These are phyloP conservation scores for Lagocephalus sceleratus DNA, from an alignment of 2,797 vertebrate genomes.

Conservation along the genomic window DNA sequence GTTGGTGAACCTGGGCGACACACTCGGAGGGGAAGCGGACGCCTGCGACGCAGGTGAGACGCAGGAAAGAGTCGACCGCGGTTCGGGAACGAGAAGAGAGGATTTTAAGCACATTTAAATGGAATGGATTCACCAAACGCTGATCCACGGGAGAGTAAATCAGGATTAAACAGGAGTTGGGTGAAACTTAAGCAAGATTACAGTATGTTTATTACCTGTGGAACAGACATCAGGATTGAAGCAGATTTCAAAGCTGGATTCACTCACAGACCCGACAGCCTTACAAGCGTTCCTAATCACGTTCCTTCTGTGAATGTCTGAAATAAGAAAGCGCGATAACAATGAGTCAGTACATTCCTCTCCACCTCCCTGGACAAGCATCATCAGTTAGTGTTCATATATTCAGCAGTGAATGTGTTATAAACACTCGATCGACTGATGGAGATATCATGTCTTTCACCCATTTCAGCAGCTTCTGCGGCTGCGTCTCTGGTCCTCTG, in stretches of 20 bases:
- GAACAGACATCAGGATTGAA: constrained; percentile 94
- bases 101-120: no score
- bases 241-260: constrained; percentile 84
- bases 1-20: constrained; percentile 81
- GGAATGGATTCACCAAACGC: no score
- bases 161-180: no score
- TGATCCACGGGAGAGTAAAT: no score
- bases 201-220: constrained; percentile 73
- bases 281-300: constrained; percentile 80
- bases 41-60: constrained; percentile 59
- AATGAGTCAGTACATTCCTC: background rate
- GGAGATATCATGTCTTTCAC: constrained; percentile 20
- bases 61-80: background rate
- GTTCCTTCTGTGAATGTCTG: constrained; percentile 67
- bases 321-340: background rate
- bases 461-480: constrained; percentile 10
- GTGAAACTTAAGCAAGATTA: no score
- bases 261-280: constrained; percentile 83
- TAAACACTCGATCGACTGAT: background rate
- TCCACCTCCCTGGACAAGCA: background rate
- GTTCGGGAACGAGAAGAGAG: no score
- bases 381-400: background rate
- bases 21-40: constrained; percentile 83
- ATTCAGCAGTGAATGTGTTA: background rate
- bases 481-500: constrained; percentile 2